Conservation (phyloP, 2,797 vertebrate species). For the Clamator glandarius region DNA sequence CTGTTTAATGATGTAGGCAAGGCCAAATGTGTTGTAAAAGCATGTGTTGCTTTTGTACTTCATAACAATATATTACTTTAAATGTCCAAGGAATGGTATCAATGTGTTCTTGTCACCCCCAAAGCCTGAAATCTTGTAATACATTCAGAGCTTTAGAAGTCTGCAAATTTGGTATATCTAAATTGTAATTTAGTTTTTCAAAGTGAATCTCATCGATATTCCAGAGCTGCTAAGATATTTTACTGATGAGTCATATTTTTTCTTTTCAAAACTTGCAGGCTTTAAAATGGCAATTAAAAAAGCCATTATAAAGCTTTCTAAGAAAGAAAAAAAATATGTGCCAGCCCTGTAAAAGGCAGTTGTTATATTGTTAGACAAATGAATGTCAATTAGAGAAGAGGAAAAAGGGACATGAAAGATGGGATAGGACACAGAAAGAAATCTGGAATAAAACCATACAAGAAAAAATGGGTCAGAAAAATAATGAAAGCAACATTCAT, state of each 20-base stretch:
- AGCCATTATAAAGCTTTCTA: neutral
- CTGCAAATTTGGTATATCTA: neutral
- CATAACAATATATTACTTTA: neutral
- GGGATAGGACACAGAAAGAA: neutral
- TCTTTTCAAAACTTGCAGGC: neutral
- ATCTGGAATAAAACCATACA: neutral
- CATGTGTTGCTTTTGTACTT: neutral
- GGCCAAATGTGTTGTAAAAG: neutral
- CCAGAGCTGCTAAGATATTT: neutral
- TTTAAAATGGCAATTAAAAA: conserved; percentile 15
- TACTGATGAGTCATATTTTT: neutral
- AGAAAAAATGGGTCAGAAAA: conserved; percentile 16
- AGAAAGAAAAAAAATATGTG: neutral
- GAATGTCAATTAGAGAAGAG: neutral
- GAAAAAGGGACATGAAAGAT: neutral
- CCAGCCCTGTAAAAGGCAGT: neutral
- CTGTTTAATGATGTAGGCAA: neutral
- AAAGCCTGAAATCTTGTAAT: neutral
- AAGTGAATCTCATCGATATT: neutral
- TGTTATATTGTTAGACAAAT: neutral
- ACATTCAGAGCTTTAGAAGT: neutral
- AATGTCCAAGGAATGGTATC: neutral
- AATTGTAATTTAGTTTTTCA: neutral
- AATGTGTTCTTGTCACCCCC: neutral
- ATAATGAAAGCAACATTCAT: neutral